phyloP scores from a whole-genome alignment of 2,113 vertebrate species.

The Saguinus imperator region DNA sequence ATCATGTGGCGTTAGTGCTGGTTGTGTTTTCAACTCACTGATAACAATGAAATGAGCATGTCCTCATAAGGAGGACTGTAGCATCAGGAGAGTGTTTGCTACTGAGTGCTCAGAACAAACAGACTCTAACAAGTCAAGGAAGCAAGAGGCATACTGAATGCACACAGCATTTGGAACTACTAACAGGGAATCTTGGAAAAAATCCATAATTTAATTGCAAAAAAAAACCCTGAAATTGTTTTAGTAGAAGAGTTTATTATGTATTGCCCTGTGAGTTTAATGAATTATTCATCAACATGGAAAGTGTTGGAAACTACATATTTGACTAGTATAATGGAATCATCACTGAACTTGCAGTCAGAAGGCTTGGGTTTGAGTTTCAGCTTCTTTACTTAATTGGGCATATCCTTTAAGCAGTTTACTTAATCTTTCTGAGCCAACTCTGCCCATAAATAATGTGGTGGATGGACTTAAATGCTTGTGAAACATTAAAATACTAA shows the following conservation, averaged over 20 bases:
- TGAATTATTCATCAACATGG: background rate
- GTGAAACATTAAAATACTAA: background rate
- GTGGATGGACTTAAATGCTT: background rate
- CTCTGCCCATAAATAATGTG: background rate
- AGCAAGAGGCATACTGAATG: background rate
- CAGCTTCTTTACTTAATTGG: conserved; percentile 1
- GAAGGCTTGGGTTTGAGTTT: conserved; percentile 1
- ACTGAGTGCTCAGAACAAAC: background rate
- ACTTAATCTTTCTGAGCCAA: conserved; percentile 2
- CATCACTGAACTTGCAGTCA: background rate
- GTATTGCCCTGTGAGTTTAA: background rate
- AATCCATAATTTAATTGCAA: background rate
- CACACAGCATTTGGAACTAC: background rate
- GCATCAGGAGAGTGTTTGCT: background rate
- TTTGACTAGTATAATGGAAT: background rate
- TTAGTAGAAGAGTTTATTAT: conserved; percentile 31
- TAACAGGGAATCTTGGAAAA: background rate
- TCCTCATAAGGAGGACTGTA: background rate
- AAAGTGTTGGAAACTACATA: conserved; percentile 13
- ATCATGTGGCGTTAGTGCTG: background rate
- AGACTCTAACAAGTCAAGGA: background rate
- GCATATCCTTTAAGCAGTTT: background rate
- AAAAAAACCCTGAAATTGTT: background rate
- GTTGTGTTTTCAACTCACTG: background rate
- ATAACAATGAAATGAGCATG: background rate